Conservation (phyloP, 2,888 invertebrate genomes). For the Notodonta dromedarius region DNA sequence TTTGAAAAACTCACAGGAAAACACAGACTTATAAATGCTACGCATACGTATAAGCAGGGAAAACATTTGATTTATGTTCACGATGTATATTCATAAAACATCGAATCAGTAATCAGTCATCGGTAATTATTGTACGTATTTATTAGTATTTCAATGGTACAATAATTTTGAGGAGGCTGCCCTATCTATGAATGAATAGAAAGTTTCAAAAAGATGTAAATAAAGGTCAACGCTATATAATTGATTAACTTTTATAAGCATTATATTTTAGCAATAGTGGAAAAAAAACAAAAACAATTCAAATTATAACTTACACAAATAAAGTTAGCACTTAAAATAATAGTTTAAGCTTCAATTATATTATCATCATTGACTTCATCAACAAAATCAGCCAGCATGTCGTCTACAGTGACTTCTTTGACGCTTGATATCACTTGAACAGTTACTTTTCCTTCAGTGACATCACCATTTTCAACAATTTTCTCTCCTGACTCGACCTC, state of each 20-base stretch:
- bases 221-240: not conserved
- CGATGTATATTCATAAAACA: too few relatives aligned
- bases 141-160: too few relatives aligned
- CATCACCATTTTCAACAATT: constrained; percentile 35
- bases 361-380: constrained; percentile 70
- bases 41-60: too few relatives aligned
- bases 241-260: not conserved
- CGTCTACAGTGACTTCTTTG: constrained; percentile 58
- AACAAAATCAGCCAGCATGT: constrained; percentile 79
- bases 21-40: too few relatives aligned
- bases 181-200: too few relatives aligned
- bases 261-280: not conserved
- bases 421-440: constrained; percentile 34
- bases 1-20: too few relatives aligned
- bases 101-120: too few relatives aligned
- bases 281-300: not conserved
- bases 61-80: too few relatives aligned
- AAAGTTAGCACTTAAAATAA: constrained; percentile 19
- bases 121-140: too few relatives aligned
- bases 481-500: constrained; percentile 29
- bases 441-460: constrained; percentile 21
- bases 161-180: too few relatives aligned
- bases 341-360: constrained; percentile 36
- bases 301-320: constrained; percentile 18
- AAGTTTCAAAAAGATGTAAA: too few relatives aligned